Conservation (phyloP, 1,140 invertebrate species). For the Pristionchus pacificus region DNA sequence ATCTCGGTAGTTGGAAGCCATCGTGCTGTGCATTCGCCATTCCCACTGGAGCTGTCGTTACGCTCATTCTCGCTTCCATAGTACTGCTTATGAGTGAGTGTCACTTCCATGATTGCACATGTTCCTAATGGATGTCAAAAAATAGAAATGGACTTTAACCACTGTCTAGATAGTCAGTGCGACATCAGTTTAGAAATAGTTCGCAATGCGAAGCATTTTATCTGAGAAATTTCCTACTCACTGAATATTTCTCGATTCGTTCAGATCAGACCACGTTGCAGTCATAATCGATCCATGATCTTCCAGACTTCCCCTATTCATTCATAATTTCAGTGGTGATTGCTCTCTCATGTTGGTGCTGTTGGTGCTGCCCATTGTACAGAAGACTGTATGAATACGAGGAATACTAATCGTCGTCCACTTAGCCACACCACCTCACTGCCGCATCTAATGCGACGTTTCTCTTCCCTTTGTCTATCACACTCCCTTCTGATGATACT, state of each 20-base stretch:
- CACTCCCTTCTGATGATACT: too few species aligned
- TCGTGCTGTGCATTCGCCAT: conserved; percentile 57
- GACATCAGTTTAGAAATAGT: conserved; percentile 17
- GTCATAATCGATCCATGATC: not conserved
- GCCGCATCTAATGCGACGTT: too few species aligned
- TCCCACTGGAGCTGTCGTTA: conserved; percentile 56
- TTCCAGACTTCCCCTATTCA: not conserved
- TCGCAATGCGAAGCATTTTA: conserved; percentile 2
- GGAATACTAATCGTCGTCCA: too few species aligned
- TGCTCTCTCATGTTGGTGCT: conserved; percentile 55
- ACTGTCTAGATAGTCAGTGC: not conserved
- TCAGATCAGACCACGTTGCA: not conserved
- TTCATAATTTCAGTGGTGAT: conserved; percentile 49
- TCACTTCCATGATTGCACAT: not conserved
- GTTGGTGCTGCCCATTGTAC: conserved; percentile 56
- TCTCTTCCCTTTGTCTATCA: too few species aligned
- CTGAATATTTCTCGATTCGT: conserved; percentile 20
- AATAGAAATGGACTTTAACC: conserved; percentile 2
- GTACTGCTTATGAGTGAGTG: conserved; percentile 44
- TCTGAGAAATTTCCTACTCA: not conserved
- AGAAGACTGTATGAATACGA: conserved; percentile 47
- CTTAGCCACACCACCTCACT: too few species aligned
- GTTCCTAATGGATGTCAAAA: conserved; percentile 11
- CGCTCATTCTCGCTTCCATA: conserved; percentile 53
- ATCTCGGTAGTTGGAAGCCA: conserved; percentile 53